Base-by-base conservation (phyloP, 1,140 invertebrate species). In the Drosophila busckii region DNA sequence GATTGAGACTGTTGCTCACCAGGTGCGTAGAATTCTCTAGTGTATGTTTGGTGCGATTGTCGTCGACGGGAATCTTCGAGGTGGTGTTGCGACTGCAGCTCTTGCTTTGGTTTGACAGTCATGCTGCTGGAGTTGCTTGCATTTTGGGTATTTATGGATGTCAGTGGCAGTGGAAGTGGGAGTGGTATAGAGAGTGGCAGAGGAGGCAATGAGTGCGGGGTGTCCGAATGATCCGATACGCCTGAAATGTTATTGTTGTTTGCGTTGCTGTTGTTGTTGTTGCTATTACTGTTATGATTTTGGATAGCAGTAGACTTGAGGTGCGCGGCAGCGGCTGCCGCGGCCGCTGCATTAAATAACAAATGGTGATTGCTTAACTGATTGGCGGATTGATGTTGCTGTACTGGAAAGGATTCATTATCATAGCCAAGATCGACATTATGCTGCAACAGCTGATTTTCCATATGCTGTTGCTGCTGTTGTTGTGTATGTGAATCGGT, bases 301-400 rank as follows among this genome's bases (percentile, higher is more conserved):
- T 38, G 40, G 10, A 32, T 69, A 7, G 69, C 71, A 4, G 80
- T 83, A 1, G 83, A 84, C 4, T 84, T 85, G 0, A 84, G 69
- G 12, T 85, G 84, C 1, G 70, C 83, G 0, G 76, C 84, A 3
- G 84, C 84, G 3, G 83, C 84, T 3, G 83, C 84, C 7, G 84
- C 78, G 5, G 84, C 84, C 7, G 84, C 84, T 3, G 84, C 83
- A 44, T 85, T 85, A 3, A 85, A 85, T 0, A 85, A 10, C 19
- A 85, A 40, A 12, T 85, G 83, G 49, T 85, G 83, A 8, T 50
- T 85, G 17, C 71, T 78, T 3, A 75, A 41, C 12, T 73, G 68
- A 12, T 73, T 44, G 9, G 67, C 37, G 13, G 35, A n/a, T 5
- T 46, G 54, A 5, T 69, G 67, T 10, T 55, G 61, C 4, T 59